Percentiles rank a stretch among this genome's conserved stretches.
Evolutionary conservation across 2,797 vertebrate genomes (phyloP).

Genomic region (Halcyon badia): DNA sequence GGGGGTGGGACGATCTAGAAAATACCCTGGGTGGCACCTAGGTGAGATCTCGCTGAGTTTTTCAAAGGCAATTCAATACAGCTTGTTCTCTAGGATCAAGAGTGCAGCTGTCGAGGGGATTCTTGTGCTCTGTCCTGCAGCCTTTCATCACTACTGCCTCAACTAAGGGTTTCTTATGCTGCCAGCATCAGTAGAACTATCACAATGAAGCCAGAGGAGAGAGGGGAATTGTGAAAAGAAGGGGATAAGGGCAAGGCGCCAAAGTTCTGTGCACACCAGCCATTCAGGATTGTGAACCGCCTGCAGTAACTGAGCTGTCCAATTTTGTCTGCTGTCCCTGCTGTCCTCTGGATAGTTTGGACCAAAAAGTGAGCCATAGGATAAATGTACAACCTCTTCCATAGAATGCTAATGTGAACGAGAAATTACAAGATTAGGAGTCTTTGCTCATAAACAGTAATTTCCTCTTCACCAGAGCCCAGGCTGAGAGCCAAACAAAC

Average conservation of each 20-base stretch:
- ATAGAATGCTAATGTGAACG: fast-evolving
- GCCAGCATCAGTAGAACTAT: background rate
- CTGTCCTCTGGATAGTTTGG: background rate
- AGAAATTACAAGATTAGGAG: background rate
- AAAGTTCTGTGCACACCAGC: fast-evolving
- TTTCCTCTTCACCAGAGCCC: background rate
- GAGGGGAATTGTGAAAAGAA: background rate
- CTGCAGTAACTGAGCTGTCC: background rate
- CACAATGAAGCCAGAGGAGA: background rate
- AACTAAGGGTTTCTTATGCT: background rate
- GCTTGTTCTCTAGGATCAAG: background rate
- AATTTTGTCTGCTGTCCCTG: background rate
- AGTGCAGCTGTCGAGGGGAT: background rate
- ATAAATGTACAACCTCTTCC: fast-evolving
- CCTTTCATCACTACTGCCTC: background rate
- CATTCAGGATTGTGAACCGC: background rate
- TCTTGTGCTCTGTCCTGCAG: background rate
- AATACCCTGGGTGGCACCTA: background rate
- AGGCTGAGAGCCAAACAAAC: conserved; percentile 28
- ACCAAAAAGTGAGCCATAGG: background rate
- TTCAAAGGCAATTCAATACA: background rate
- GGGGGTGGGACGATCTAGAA: background rate
- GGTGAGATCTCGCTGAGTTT: background rate
- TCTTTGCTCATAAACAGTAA: background rate
- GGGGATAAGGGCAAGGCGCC: background rate